Evolutionary conservation across 2,888 invertebrate genomes (phyloP), one percentile per base, ranked within the genome.

Genomic region (Dicyrtoma fusca): DNA sequence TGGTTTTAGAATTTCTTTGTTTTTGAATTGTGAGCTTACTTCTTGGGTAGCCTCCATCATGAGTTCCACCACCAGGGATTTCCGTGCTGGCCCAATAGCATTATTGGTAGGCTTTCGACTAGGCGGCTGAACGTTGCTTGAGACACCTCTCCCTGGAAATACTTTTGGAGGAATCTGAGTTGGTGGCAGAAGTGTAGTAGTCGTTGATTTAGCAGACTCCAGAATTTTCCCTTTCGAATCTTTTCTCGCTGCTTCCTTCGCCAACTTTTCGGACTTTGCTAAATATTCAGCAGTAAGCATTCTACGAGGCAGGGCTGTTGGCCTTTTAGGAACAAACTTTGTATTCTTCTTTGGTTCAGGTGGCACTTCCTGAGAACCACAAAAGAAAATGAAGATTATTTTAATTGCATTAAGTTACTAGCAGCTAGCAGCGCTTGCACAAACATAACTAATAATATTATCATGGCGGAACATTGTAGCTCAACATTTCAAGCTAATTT

Each of bases 291-390:
- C n/a, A n/a, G n/a, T n/a, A n/a, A n/a, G n/a, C 14, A 42, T 17
- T 62, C 42, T 42, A 11, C 45, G 42, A 6, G 62, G 45, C 13
- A 63, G 23, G 19, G 62, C 62, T 45, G 62, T 11, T 19, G 62
- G 62, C 21, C 62, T n/a, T 19, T 17, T 63, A 4, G 62, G 62
- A 17, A 63, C 62, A 23, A 63, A 63, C 42, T 61, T 25, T n/a
- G 42, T 14, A 17, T 25, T 21, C 13, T 21, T 57, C 26, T 34
- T n/a, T 14, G 13, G 6, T 34, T 61, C 17, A 1, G 44, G 44
- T n/a, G 44, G 44, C 1, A 42, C 61, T 61, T 61, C 61, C 61
- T 61, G 17, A 19, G 6, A 21, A 5, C 5, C n/a, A n/a, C n/a
- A n/a, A 55, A 55, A 55, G 21, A 55, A 13, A 21, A 55, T 19